phyloP scores from a whole-genome alignment of 2,888 invertebrate species.

The Eupithecia exiguata region DNA sequence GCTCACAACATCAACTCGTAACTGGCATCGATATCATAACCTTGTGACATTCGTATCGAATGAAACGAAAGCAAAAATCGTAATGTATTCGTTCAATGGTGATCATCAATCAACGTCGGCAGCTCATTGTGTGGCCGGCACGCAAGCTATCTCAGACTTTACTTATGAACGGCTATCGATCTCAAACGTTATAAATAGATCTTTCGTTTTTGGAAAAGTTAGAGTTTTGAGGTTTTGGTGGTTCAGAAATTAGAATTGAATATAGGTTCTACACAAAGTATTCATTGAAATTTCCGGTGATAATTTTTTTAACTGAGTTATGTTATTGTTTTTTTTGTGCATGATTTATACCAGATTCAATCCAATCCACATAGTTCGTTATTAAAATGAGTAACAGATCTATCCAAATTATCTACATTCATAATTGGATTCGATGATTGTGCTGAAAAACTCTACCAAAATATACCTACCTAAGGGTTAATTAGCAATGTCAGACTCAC shows the following conservation, averaged over 20 bases:
- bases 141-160: conserved; percentile 67
- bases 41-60: conserved; percentile 82
- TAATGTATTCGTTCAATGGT: conserved; percentile 83
- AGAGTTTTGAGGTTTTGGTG: background rate
- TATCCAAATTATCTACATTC: background rate
- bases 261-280: background rate
- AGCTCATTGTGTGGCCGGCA: conserved; percentile 82
- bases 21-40: conserved; percentile 78
- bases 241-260: background rate
- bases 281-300: background rate
- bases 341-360: background rate
- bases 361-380: background rate
- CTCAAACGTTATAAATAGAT: conserved; percentile 20
- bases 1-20: conserved; percentile 57
- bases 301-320: background rate
- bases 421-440: background rate
- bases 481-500: background rate
- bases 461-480: background rate
- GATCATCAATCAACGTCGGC: conserved; percentile 80
- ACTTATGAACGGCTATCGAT: conserved; percentile 47
- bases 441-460: background rate
- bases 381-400: background rate
- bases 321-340: background rate
- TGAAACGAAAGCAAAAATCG: conserved; percentile 82
- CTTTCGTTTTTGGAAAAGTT: background rate